These are phyloP conservation scores for Urocyon cinereoargenteus DNA, from an alignment of 2,797 vertebrate genomes.

Conservation along the genomic window DNA sequence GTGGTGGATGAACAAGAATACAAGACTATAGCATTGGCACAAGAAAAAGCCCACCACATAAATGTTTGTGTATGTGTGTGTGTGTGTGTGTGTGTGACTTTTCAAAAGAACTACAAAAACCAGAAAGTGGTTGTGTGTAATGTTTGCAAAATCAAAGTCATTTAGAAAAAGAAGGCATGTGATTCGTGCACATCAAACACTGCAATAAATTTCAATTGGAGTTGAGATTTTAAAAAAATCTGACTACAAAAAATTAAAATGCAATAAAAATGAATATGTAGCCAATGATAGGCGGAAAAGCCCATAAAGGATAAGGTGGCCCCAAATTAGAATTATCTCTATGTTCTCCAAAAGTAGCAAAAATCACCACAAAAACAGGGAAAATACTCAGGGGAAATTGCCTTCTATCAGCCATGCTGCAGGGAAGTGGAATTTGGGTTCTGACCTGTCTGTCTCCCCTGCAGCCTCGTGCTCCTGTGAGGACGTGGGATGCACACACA, in stretches of 20 bases:
- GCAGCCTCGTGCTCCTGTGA: rapidly evolving
- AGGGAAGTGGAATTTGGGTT: background rate
- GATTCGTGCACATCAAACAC: background rate
- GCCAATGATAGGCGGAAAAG: background rate
- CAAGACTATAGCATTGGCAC: background rate
- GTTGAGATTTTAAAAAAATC: background rate
- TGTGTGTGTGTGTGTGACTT: background rate
- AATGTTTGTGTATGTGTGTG: no score
- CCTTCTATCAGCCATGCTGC: background rate
- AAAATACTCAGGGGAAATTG: background rate
- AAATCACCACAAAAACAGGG: background rate
- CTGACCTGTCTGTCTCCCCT: background rate
- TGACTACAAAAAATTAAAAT: background rate
- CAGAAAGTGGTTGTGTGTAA: background rate
- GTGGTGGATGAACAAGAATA: background rate
- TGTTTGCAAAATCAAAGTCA: background rate
- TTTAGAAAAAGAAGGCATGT: background rate
- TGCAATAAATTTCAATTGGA: background rate
- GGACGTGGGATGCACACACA: background rate
- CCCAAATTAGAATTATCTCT: background rate
- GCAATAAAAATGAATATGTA: background rate
- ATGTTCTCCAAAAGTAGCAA: background rate
- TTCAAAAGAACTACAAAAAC: background rate
- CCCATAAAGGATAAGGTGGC: background rate
- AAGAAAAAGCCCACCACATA: background rate